Evolutionary conservation across 2,113 vertebrate species (phyloP), one percentile per base, ranked within the genome.

Genomic region (Pollachius pollachius): DNA sequence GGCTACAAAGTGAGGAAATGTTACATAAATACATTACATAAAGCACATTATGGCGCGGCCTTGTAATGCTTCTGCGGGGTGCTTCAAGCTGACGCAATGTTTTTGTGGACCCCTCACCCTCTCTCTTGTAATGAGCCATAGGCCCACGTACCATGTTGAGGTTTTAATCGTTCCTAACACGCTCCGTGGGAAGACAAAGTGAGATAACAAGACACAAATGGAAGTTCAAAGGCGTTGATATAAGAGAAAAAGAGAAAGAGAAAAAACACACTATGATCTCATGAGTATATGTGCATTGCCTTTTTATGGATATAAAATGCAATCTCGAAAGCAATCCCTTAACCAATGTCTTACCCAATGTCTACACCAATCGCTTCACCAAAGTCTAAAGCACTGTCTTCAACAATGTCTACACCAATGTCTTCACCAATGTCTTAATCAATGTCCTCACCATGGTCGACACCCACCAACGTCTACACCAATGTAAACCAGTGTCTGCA

Each of bases 141-240:
- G 84, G 81, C 83, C 85, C 74, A 72, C 86, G 87, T 83, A 86
- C 86, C 87, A 86, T 84, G 88, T 79, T 74, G 83, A 89, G 90
- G 87, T 90, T 90, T 91, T 91, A 89, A 89, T 90, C 83, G 83
- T 87, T 87, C 77, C 82, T 87, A 88, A 86, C 88, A 81, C 75
- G 86, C 87, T 89, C 88, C 77, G 81, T 70, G 83, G 87, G 85
- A 90, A 88, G 88, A 89, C 84, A 85, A 86, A 88, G 84, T 81
- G 82, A 87, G 85, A 86, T 88, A 89, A 89, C 89, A 89, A 88
- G 87, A 84, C 75, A 84, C 80, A 85, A 81, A 81, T 89, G 88
- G 80, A 68, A 87, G 83, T 89, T 89, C 85, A 89, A 81, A 87
- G 70, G 79, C 79, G 73, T 71, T 73, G 79, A 84, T 74, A 78